Conservation (phyloP, 2,888 invertebrate genomes). For the Dusona sp. region DNA sequence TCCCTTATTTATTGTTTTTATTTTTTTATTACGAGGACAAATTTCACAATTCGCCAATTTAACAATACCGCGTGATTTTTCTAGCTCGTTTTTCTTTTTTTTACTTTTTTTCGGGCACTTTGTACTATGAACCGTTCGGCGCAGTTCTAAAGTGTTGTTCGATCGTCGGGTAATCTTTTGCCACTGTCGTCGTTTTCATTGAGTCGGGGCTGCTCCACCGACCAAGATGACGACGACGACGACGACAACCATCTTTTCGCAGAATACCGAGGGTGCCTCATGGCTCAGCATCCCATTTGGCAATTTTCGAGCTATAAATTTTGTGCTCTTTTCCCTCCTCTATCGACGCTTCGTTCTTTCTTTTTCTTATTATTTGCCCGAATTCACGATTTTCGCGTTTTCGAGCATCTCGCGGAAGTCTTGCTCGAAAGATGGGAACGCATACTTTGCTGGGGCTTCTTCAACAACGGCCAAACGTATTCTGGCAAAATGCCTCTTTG, state of each 20-base stretch:
- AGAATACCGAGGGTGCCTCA: constrained; percentile 49
- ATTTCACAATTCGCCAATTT: background rate
- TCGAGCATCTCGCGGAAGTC: constrained; percentile 55
- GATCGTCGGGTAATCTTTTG: constrained; percentile 29
- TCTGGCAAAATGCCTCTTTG: constrained; percentile 74
- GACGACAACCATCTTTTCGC: constrained; percentile 48
- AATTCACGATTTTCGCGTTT: constrained; percentile 43
- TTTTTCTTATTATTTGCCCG: constrained; percentile 29
- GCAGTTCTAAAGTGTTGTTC: background rate
- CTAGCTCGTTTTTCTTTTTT: background rate
- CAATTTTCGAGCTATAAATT: constrained; percentile 7
- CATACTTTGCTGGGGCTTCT: constrained; percentile 71
- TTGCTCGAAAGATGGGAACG: constrained; percentile 66
- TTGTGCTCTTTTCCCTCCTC: background rate
- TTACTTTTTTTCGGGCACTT: background rate
- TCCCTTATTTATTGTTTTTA: background rate
- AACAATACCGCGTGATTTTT: background rate
- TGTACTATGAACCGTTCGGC: background rate
- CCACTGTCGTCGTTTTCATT: constrained; percentile 46
- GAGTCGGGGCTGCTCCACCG: constrained; percentile 67
- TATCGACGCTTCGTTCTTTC: constrained; percentile 56
- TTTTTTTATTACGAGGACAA: background rate
- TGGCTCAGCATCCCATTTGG: constrained; percentile 63
- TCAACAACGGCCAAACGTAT: constrained; percentile 73
- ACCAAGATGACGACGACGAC: constrained; percentile 65